Percentiles rank a stretch among this genome's conserved stretches.
These are phyloP conservation scores for Diorhabda carinulata DNA, from an alignment of 1,140 invertebrate genomes.

Conservation along the genomic window DNA sequence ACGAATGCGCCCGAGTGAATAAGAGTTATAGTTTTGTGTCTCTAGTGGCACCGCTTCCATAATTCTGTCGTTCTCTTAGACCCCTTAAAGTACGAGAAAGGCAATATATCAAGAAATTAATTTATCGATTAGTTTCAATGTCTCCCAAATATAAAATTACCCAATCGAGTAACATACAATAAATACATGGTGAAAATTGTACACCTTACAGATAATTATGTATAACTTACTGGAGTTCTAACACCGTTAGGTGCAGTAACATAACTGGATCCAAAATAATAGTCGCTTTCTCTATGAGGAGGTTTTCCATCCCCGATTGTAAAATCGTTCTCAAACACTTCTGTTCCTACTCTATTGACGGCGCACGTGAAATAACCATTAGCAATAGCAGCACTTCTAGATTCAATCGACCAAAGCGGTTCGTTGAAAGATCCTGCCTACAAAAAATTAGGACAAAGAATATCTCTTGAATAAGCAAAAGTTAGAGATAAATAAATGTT, in stretches of 20 bases:
- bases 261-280: conserved; percentile 97
- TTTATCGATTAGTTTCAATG: too few relatives aligned
- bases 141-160: too few relatives aligned
- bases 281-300: conserved; percentile 91
- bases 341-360: conserved; percentile 95
- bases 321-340: conserved; percentile 87
- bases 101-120: too few relatives aligned
- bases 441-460: not conserved
- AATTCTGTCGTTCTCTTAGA: not conserved
- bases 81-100: too few relatives aligned
- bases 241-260: conserved; percentile 90
- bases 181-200: too few relatives aligned
- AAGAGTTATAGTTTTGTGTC: not conserved
- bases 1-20: not conserved
- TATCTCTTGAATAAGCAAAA: too few relatives aligned
- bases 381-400: conserved; percentile 93
- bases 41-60: not conserved
- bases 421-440: conserved; percentile 51
- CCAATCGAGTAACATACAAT: too few relatives aligned
- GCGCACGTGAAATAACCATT: conserved; percentile 93
- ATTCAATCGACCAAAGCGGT: conserved; percentile 94
- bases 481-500: too few relatives aligned
- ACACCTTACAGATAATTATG: too few relatives aligned
- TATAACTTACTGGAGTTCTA: conserved; percentile 70
- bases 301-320: conserved; percentile 89